Conservation (phyloP, 2,797 vertebrate species). For the Carapus acus region DNA sequence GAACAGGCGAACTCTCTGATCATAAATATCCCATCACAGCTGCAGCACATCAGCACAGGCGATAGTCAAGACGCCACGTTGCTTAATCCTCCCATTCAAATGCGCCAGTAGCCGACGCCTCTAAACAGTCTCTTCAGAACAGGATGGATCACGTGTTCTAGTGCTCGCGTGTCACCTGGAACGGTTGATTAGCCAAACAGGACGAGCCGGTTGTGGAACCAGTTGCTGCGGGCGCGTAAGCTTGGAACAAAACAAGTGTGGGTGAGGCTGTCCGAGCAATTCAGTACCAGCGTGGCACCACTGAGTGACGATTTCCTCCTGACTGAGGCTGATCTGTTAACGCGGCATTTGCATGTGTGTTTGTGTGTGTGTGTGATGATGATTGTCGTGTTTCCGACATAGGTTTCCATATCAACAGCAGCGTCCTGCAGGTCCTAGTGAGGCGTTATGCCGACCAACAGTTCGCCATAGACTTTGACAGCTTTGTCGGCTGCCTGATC, state of each 20-base stretch:
- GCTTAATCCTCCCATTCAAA: too few species aligned
- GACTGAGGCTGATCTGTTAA: constrained; percentile 11
- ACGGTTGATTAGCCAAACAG: constrained; percentile 11
- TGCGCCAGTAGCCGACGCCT: too few species aligned
- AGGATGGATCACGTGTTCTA: not conserved
- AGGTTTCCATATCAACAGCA: constrained; percentile 79
- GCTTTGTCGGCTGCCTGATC: constrained; percentile 80
- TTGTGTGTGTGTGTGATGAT: too few species aligned
- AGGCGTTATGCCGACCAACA: constrained; percentile 66
- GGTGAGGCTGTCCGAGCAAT: constrained; percentile 18
- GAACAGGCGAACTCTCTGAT: too few species aligned
- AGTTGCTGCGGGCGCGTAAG: not conserved
- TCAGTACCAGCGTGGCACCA: not conserved
- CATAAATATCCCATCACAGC: too few species aligned
- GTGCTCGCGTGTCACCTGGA: not conserved
- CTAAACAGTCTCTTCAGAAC: too few species aligned
- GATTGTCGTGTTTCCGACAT: constrained; percentile 8
- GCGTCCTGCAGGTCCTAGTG: constrained; percentile 75
- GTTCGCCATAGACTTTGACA: constrained; percentile 79
- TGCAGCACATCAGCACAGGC: too few species aligned
- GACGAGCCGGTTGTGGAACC: constrained; percentile 39
- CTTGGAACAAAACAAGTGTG: constrained; percentile 26
- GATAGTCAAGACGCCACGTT: too few species aligned
- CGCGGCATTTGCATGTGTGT: not conserved
- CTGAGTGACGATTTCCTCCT: not conserved